Conservation (phyloP, 1,140 invertebrate species). For the Atta colombica region DNA sequence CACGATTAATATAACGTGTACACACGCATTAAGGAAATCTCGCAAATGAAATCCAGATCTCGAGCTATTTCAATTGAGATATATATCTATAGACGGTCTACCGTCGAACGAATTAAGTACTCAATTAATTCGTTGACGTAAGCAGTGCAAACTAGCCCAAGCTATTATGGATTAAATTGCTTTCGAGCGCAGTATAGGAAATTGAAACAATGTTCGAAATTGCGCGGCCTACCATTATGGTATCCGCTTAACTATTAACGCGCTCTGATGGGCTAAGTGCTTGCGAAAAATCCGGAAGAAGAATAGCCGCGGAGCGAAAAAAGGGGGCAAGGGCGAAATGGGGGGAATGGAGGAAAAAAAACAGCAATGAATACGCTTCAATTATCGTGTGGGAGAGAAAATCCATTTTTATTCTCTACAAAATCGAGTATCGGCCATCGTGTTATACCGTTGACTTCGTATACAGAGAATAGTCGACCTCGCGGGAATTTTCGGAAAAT, state of each 20-base stretch:
- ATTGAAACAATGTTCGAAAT: constrained; percentile 77
- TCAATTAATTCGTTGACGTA: constrained; percentile 67
- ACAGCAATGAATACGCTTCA: constrained; percentile 68
- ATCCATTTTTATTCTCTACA: constrained; percentile 70
- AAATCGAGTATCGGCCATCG: constrained; percentile 73
- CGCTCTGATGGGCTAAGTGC: constrained; percentile 41
- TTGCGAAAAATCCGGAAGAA: constrained; percentile 63
- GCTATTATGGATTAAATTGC: constrained; percentile 71
- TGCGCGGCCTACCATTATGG: constrained; percentile 62
- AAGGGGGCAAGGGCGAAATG: not conserved
- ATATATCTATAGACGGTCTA: not conserved
- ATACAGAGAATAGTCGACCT: constrained; percentile 58
- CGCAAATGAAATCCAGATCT: constrained; percentile 5
- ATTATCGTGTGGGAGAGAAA: constrained; percentile 71
- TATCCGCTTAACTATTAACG: constrained; percentile 69
- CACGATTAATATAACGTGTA: not conserved
- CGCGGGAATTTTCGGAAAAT: constrained; percentile 75
- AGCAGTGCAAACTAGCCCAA: constrained; percentile 46
- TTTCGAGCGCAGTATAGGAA: constrained; percentile 62
- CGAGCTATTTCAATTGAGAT: constrained; percentile 23
- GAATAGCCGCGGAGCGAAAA: constrained; percentile 3
- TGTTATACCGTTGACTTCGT: constrained; percentile 57
- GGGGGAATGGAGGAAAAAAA: constrained; percentile 35
- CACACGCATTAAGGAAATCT: not conserved
- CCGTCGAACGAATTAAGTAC: constrained; percentile 39